phyloP scores from a whole-genome alignment of 1,140 invertebrate genomes.

The Drosophila littoralis region DNA sequence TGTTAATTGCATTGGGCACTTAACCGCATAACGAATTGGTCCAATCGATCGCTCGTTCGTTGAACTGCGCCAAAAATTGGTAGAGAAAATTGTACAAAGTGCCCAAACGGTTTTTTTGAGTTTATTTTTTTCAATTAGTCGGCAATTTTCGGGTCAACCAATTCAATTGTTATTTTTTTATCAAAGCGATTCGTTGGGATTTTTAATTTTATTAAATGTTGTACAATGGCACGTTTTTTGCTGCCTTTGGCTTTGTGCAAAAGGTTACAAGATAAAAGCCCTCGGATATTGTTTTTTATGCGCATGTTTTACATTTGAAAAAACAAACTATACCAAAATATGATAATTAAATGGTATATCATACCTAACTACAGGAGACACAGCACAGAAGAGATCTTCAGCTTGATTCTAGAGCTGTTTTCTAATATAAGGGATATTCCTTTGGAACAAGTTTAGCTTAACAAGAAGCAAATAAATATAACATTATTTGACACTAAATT shows the following conservation, averaged over 20 bases:
- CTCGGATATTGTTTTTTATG: too few species aligned
- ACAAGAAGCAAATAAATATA: too few species aligned
- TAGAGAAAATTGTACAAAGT: slow-evolving; percentile 21
- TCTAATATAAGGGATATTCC: too few species aligned
- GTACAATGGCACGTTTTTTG: neutral
- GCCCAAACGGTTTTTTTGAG: neutral
- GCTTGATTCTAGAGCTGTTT: too few species aligned
- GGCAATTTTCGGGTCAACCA: slow-evolving; percentile 38
- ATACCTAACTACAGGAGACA: too few species aligned
- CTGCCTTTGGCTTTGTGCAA: neutral
- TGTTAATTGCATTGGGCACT: slow-evolving; percentile 42
- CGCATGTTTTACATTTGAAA: too few species aligned
- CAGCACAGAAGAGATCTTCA: too few species aligned
- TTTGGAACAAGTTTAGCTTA: too few species aligned
- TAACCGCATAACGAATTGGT: slow-evolving; percentile 44
- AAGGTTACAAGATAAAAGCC: neutral
- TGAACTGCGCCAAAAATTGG: slow-evolving; percentile 37
- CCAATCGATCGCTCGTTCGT: slow-evolving; percentile 36
- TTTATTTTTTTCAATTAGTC: slow-evolving; percentile 48
- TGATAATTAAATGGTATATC: too few species aligned
- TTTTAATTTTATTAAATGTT: slow-evolving; percentile 33
- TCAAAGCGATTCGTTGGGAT: slow-evolving; percentile 38
- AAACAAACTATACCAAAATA: too few species aligned
- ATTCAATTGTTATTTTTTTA: slow-evolving; percentile 19
- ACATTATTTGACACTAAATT: too few species aligned